Evolutionary conservation across 2,797 vertebrate genomes (phyloP).

Genomic region (Melanotaenia boesemani): DNA sequence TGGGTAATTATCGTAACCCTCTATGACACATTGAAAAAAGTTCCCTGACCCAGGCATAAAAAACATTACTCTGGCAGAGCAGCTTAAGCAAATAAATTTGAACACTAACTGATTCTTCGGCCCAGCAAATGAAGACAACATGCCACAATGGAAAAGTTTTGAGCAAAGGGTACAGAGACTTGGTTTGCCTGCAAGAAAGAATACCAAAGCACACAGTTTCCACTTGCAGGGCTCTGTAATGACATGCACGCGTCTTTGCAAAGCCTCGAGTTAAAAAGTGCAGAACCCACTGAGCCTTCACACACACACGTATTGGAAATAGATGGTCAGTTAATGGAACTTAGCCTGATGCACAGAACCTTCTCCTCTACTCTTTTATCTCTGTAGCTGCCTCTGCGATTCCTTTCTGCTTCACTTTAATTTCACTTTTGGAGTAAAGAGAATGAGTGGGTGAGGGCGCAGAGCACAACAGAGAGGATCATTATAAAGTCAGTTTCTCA

Average conservation of each 20-base stretch:
- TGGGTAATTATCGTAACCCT: conserved; percentile 60
- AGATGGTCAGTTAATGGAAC: conserved; percentile 53
- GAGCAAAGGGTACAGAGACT: conserved; percentile 53
- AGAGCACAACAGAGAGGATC: conserved; percentile 29
- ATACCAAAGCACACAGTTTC: conserved; percentile 73
- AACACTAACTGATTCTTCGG: conserved; percentile 61
- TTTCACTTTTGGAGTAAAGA: conserved; percentile 26
- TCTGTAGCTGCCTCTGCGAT: conserved; percentile 9
- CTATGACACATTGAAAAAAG: conserved; percentile 62
- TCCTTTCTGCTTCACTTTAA: conserved; percentile 30
- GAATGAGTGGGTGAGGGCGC: conserved; percentile 39
- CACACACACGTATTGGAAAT: conserved; percentile 51
- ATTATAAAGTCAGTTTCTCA: conserved; percentile 60
- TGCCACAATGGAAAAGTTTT: conserved; percentile 72
- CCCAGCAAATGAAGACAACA: conserved; percentile 69
- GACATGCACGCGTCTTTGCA: conserved; percentile 59
- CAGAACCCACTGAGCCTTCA: conserved; percentile 38
- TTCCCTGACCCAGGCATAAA: conserved; percentile 63
- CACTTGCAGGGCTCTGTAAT: conserved; percentile 64
- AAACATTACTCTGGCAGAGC: conserved; percentile 62
- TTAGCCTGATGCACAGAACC: conserved; percentile 13
- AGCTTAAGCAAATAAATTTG: conserved; percentile 60
- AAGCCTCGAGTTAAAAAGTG: conserved; percentile 25
- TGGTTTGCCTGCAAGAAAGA: conserved; percentile 54
- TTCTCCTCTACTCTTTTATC: conserved; percentile 1